Conservation (phyloP, 2,113 vertebrate species). For the Nothocercus julius region DNA sequence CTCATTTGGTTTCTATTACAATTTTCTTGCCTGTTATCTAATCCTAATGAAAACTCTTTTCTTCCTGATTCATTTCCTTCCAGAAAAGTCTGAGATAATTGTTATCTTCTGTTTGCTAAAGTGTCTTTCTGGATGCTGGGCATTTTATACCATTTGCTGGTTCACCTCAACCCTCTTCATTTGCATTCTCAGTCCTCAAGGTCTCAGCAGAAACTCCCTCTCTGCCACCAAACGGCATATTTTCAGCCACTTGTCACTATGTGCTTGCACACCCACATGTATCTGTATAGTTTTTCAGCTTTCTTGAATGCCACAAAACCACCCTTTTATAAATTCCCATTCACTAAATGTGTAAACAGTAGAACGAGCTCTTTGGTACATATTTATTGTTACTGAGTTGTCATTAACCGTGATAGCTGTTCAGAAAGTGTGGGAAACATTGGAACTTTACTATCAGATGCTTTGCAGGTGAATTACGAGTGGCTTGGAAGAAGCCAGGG, state of each 20-base stretch:
- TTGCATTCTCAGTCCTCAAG: background rate
- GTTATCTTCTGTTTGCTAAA: background rate
- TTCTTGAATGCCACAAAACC: background rate
- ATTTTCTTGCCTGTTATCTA: background rate
- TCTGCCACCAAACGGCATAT: background rate
- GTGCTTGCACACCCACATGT: rapidly evolving
- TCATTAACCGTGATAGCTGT: background rate
- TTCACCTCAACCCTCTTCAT: slow-evolving; percentile 42
- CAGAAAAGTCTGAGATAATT: background rate
- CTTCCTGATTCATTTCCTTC: background rate
- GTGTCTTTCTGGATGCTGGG: background rate
- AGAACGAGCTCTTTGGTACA: background rate
- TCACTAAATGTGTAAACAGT: background rate
- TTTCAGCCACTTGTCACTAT: background rate
- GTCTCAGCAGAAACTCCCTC: background rate
- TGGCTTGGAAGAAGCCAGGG: background rate
- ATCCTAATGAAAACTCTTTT: background rate
- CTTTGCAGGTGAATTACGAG: background rate
- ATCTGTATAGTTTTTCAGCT: background rate
- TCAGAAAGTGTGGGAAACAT: background rate
- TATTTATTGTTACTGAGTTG: background rate
- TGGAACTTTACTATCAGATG: rapidly evolving
- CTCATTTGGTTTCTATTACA: background rate
- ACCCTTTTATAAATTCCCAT: background rate
- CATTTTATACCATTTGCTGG: background rate